Evolutionary conservation across 2,113 vertebrate species (phyloP).

Genomic region (Etheostoma cragini): DNA sequence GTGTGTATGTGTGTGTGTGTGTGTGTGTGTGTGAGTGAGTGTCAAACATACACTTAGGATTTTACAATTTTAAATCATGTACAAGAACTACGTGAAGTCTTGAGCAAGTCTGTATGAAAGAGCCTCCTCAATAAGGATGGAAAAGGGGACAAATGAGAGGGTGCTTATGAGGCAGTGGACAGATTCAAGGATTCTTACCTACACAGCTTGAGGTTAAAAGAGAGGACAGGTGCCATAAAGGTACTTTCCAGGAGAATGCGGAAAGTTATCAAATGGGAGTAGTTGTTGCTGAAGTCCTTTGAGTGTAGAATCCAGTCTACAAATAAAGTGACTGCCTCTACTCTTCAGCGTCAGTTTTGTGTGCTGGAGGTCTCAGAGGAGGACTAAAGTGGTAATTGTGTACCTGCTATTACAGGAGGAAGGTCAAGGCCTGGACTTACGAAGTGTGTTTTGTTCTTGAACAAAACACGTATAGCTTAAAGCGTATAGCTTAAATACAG

Average conservation of each 20-base stretch:
- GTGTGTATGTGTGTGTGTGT: too few species aligned
- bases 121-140: not conserved
- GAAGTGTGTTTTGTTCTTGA: constrained; percentile 17
- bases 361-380: constrained; percentile 14
- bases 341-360: constrained; percentile 20
- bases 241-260: not conserved
- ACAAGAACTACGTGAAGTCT: not conserved
- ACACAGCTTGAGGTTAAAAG: not conserved
- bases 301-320: constrained; percentile 14
- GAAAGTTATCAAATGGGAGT: constrained; percentile 25
- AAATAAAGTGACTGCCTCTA: constrained; percentile 22
- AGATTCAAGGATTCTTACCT: not conserved
- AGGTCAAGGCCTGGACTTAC: constrained; percentile 16
- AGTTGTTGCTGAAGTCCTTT: constrained; percentile 21
- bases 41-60: not conserved
- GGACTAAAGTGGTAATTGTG: constrained; percentile 24
- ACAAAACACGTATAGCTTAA: too few species aligned
- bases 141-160: not conserved
- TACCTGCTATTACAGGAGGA: constrained; percentile 3
- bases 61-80: not conserved
- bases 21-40: not conserved
- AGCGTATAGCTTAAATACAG: too few species aligned
- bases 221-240: not conserved
- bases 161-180: not conserved
- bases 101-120: not conserved